Evolutionary conservation across 2,888 invertebrate species (phyloP).

Genomic region (Erebia epiphron): DNA sequence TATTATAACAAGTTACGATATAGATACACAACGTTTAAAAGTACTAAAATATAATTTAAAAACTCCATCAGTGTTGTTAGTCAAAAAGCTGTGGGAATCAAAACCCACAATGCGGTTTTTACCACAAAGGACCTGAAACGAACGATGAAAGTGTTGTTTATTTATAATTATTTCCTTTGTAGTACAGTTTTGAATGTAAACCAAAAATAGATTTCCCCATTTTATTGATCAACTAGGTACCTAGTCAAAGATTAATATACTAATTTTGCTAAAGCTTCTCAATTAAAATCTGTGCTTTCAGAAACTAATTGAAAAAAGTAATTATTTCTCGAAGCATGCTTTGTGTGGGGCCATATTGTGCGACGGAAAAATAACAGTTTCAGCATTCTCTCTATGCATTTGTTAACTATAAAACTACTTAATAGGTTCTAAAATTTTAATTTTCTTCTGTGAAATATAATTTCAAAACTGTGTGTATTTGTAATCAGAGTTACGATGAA

Average conservation of each 20-base stretch:
- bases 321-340: neutral
- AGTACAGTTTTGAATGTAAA: too few species aligned
- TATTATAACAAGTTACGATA: neutral
- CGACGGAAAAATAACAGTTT: neutral
- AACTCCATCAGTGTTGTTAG: neutral
- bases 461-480: neutral
- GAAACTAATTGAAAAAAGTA: slow-evolving; percentile 5
- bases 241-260: too few species aligned
- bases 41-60: neutral
- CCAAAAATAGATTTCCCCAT: too few species aligned
- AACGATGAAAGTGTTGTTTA: neutral
- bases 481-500: neutral
- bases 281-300: neutral
- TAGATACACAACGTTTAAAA: neutral
- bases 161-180: too few species aligned
- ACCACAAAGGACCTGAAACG: slow-evolving; percentile 1
- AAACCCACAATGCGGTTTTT: neutral
- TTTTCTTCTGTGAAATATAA: neutral
- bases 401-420: too few species aligned
- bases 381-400: neutral
- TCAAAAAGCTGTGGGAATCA: neutral
- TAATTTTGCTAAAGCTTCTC: too few species aligned
- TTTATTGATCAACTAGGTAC: too few species aligned
- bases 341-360: neutral
- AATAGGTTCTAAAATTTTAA: neutral